Conservation (phyloP, 2,888 invertebrate genomes). For the Teinopalpus imperialis region DNA sequence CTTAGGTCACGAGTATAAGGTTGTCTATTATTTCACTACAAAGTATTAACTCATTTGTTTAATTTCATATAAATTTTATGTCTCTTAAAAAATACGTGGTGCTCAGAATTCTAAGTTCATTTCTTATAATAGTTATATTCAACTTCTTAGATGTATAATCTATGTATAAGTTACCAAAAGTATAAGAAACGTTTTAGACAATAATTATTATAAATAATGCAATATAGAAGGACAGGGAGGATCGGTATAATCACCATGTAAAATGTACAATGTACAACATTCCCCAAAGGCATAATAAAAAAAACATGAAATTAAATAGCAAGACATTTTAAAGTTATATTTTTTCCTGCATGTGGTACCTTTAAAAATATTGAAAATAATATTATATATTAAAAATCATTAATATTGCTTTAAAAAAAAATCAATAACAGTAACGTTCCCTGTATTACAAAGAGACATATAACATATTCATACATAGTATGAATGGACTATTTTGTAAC, state of each 20-base stretch:
- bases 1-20: not conserved
- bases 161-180: constrained; percentile 19
- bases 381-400: too few relatives aligned
- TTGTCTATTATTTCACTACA: constrained; percentile 1
- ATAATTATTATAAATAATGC: constrained; percentile 13
- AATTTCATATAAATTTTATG: constrained; percentile 1
- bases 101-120: not conserved
- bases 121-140: too few relatives aligned
- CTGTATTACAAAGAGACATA: too few relatives aligned
- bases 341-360: too few relatives aligned
- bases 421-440: too few relatives aligned
- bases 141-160: too few relatives aligned
- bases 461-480: too few relatives aligned
- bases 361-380: too few relatives aligned
- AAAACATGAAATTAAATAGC: constrained; percentile 1
- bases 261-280: not conserved
- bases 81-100: constrained; percentile 11
- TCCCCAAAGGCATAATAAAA: constrained; percentile 18
- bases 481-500: too few relatives aligned
- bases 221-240: constrained; percentile 6
- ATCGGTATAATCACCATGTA: constrained; percentile 1
- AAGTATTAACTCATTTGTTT: constrained; percentile 11
- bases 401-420: too few relatives aligned
- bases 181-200: constrained; percentile 19
- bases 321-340: too few relatives aligned